Evolutionary conservation across 2,797 vertebrate genomes (phyloP).

Genomic region (Botia almorhae): DNA sequence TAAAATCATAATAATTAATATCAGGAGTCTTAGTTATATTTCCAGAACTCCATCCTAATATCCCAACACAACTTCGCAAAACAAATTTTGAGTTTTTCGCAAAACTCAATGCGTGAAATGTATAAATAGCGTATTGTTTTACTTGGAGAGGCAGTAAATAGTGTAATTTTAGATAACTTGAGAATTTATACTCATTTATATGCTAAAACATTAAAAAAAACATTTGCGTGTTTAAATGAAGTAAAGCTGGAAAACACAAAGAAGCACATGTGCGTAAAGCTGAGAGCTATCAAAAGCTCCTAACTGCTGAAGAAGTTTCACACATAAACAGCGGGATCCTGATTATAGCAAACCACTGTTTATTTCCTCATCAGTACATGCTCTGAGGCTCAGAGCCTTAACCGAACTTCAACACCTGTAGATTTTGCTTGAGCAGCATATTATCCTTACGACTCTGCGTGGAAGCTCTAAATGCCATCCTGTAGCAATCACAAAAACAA

Average conservation of each 20-base stretch:
- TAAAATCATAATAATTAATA: too few relatives aligned
- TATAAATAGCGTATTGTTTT: neutral
- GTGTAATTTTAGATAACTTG: neutral
- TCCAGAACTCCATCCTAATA: neutral
- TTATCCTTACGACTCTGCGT: slow-evolving; percentile 21
- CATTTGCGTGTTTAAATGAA: slow-evolving; percentile 27
- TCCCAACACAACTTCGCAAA: too few relatives aligned
- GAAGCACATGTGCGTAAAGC: slow-evolving; percentile 32
- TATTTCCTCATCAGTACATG: slow-evolving; percentile 42
- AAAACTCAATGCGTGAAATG: neutral
- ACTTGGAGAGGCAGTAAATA: neutral
- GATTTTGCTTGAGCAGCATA: slow-evolving; percentile 31
- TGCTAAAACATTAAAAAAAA: neutral
- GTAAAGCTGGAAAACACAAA: slow-evolving; percentile 29
- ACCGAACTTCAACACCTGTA: slow-evolving; percentile 38
- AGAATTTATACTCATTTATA: neutral
- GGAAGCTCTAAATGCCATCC: slow-evolving; percentile 20
- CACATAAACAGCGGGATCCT: slow-evolving; percentile 73
- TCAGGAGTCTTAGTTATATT: too few relatives aligned
- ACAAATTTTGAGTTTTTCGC: too few relatives aligned
- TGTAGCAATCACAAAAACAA: slow-evolving; percentile 30
- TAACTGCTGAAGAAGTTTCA: slow-evolving; percentile 64
- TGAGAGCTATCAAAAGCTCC: slow-evolving; percentile 68
- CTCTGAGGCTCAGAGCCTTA: slow-evolving; percentile 31
- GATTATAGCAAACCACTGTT: slow-evolving; percentile 67